phyloP scores from a whole-genome alignment of 1,140 invertebrate genomes.

The Bombus balteatus region DNA sequence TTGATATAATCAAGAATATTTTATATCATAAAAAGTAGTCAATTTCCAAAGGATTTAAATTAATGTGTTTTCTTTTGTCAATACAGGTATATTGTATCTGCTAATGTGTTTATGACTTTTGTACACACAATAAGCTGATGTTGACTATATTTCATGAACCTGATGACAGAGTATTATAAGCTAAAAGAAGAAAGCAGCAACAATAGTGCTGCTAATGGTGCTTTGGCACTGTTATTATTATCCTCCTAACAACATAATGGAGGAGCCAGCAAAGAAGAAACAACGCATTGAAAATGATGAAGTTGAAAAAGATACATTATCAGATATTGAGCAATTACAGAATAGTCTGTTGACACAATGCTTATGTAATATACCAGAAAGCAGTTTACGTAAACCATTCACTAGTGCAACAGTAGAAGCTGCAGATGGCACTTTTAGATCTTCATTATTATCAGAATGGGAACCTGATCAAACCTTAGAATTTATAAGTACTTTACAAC shows the following conservation, averaged over 20 bases:
- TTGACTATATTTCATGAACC: constrained; percentile 40
- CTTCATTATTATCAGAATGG: constrained; percentile 87
- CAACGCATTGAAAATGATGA: constrained; percentile 85
- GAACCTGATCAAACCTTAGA: constrained; percentile 87
- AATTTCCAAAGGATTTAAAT: not conserved
- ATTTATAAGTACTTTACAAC: constrained; percentile 91
- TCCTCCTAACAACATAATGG: constrained; percentile 79
- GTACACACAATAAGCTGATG: constrained; percentile 33
- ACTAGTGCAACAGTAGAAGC: constrained; percentile 85
- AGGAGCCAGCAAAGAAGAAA: constrained; percentile 90
- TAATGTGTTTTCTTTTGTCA: constrained; percentile 11
- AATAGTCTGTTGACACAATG: constrained; percentile 88
- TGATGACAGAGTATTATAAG: constrained; percentile 42
- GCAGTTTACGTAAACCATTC: constrained; percentile 87
- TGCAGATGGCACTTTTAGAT: constrained; percentile 81
- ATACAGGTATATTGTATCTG: constrained; percentile 25
- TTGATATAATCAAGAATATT: not conserved
- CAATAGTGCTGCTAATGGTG: constrained; percentile 74
- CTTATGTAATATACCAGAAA: constrained; percentile 89
- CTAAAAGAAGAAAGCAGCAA: constrained; percentile 33
- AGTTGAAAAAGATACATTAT: constrained; percentile 83
- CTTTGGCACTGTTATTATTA: constrained; percentile 66
- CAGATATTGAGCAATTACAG: constrained; percentile 84
- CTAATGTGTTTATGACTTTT: constrained; percentile 4
- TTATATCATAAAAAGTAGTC: not conserved